These are phyloP conservation scores for Periplaneta americana DNA, from an alignment of 1,140 invertebrate species.

Conservation along the genomic window DNA sequence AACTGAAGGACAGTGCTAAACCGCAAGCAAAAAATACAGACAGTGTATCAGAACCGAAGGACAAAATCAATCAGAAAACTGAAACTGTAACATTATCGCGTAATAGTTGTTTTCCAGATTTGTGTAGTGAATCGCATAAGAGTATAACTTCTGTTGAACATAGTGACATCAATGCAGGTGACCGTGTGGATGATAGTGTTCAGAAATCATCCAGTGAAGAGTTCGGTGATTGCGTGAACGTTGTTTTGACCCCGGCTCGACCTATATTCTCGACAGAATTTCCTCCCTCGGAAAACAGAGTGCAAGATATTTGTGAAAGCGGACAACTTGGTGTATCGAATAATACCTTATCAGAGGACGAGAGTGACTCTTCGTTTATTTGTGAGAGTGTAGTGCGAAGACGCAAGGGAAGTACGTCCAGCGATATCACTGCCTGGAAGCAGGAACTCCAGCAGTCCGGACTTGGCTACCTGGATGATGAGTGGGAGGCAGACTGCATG, in stretches of 20 bases:
- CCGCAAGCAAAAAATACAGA: no score
- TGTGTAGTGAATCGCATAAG: no score
- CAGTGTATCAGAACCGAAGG: no score
- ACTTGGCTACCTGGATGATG: slow-evolving; percentile 6
- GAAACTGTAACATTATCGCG: no score
- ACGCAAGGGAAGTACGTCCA: slow-evolving; percentile 22
- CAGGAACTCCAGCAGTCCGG: neutral
- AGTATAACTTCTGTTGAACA: no score
- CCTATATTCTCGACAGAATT: neutral
- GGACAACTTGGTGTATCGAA: neutral
- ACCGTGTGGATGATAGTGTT: no score
- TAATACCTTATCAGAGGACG: no score
- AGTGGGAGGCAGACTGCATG: neutral
- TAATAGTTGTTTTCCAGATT: no score
- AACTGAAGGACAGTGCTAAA: no score
- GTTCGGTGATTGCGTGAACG: neutral
- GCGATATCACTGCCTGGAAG: slow-evolving; percentile 26
- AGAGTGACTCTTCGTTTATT: neutral
- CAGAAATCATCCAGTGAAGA: neutral
- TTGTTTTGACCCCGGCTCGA: neutral
- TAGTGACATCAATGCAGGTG: no score
- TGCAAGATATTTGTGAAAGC: neutral
- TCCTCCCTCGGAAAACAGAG: neutral
- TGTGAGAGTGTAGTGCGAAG: neutral
- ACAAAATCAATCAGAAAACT: no score